phyloP scores from a whole-genome alignment of 1,140 invertebrate species.

The Lutraria rhynchaena region DNA sequence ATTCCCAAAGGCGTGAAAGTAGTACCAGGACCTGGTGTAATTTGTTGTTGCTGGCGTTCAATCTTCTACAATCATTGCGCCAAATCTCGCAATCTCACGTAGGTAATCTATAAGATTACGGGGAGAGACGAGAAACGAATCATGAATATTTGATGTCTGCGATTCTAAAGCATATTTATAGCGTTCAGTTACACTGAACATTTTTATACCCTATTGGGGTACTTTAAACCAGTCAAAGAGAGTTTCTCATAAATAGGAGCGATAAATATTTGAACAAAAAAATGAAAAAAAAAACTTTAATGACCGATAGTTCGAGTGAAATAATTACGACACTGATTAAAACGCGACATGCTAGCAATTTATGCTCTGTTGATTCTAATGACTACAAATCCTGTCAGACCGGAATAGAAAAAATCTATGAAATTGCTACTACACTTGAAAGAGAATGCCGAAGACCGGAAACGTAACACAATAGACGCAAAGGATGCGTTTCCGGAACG shows the following conservation, averaged over 20 bases:
- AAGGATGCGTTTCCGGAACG: no score
- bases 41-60: constrained; percentile 18
- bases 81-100: constrained; percentile 31
- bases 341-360: no score
- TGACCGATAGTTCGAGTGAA: no score
- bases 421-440: no score
- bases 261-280: constrained; percentile 25
- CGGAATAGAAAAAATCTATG: no score
- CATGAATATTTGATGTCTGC: constrained; percentile 39
- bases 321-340: no score
- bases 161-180: constrained; percentile 22
- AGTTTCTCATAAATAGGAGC: constrained; percentile 15
- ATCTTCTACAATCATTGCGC: constrained; percentile 31
- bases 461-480: no score
- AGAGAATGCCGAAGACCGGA: no score
- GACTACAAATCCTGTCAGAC: no score
- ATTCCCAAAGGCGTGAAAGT: constrained; percentile 25
- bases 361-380: no score
- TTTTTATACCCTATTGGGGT: not conserved
- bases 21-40: constrained; percentile 15
- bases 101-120: constrained; percentile 39
- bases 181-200: constrained; percentile 1
- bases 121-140: not conserved
- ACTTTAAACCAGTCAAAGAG: constrained; percentile 13
- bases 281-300: no score